Conservation (phyloP, 2,888 invertebrate genomes). For the Cheilosia urbana region DNA sequence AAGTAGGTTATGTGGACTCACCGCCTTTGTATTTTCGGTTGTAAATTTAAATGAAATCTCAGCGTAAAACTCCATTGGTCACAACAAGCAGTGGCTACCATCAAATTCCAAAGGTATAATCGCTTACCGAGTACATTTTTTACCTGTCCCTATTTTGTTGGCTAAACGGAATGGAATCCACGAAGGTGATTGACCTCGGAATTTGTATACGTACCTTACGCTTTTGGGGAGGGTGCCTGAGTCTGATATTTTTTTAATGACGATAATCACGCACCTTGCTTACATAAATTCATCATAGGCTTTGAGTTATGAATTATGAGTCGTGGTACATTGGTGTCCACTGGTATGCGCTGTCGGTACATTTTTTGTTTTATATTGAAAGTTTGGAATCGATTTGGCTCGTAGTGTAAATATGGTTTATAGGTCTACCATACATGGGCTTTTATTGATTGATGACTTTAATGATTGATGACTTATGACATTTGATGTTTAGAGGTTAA, state of each 20-base stretch:
- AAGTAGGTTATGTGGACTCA: slow-evolving; percentile 55
- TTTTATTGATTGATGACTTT: not conserved
- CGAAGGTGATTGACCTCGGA: slow-evolving; percentile 47
- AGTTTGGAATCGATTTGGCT: slow-evolving; percentile 23
- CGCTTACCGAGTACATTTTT: slow-evolving; percentile 38
- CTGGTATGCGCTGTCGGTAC: not conserved
- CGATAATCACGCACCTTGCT: slow-evolving; percentile 42
- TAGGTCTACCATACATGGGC: not conserved
- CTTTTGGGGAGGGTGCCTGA: slow-evolving; percentile 13
- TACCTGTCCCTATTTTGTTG: slow-evolving; percentile 17
- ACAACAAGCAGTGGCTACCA: slow-evolving; percentile 15
- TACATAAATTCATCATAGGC: slow-evolving; percentile 12
- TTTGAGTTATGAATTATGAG: not conserved
- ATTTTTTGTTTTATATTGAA: slow-evolving; percentile 26
- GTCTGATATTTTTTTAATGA: slow-evolving; percentile 26
- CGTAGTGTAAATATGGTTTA: slow-evolving; percentile 35
- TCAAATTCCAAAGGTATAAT: slow-evolving; percentile 56
- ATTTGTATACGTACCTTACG: slow-evolving; percentile 13
- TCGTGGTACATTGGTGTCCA: slow-evolving; percentile 1
- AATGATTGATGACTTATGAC: slow-evolving; percentile 32
- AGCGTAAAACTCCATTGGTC: slow-evolving; percentile 17
- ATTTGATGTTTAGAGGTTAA: not conserved
- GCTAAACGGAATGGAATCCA: slow-evolving; percentile 23
- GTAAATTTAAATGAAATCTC: slow-evolving; percentile 29
- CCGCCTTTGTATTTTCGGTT: slow-evolving; percentile 9